phyloP scores from a whole-genome alignment of 2,113 vertebrate genomes.

The Podarcis raffonei region DNA sequence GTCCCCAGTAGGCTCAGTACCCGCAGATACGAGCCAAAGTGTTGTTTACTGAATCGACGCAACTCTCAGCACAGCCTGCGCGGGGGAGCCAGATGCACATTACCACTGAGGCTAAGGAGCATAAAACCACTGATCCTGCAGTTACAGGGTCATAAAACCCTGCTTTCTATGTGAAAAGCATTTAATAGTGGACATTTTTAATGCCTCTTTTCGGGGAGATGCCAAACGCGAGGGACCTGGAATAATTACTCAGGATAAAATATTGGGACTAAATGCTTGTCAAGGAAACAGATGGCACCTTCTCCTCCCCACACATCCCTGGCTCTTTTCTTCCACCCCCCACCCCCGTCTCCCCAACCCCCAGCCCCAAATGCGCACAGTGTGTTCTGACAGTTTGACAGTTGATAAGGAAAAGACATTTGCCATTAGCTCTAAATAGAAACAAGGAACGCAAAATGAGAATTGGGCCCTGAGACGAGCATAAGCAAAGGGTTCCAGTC shows the following conservation, averaged over 20 bases:
- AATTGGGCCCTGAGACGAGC: conserved; percentile 19
- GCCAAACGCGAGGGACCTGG: conserved; percentile 62
- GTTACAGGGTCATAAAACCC: conserved; percentile 72
- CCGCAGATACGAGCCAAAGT: conserved; percentile 61
- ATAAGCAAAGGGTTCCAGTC: conserved; percentile 58
- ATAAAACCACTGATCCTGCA: conserved; percentile 72
- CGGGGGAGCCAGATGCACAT: conserved; percentile 52
- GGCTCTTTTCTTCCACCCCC: not conserved
- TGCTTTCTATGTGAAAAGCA: conserved; percentile 70
- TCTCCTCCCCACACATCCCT: not conserved
- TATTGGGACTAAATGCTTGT: conserved; percentile 63
- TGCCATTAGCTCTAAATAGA: conserved; percentile 62
- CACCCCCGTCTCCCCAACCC: conserved; percentile 40
- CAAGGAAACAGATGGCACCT: conserved; percentile 68
- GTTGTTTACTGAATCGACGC: conserved; percentile 67
- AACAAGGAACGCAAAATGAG: conserved; percentile 57
- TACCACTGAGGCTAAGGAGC: conserved; percentile 57
- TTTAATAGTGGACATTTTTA: conserved; percentile 72
- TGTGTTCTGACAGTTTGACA: conserved; percentile 68
- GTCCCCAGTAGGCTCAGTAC: conserved; percentile 60
- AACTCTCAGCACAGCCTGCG: conserved; percentile 54
- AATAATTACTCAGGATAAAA: conserved; percentile 71
- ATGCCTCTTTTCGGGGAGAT: conserved; percentile 63
- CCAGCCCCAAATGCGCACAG: conserved; percentile 52
- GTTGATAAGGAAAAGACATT: conserved; percentile 63